A percentile compares a stretch with the other conserved stretches of the same genome.
Evolutionary conservation across 2,797 vertebrate species (phyloP).

Genomic region (Falco peregrinus): DNA sequence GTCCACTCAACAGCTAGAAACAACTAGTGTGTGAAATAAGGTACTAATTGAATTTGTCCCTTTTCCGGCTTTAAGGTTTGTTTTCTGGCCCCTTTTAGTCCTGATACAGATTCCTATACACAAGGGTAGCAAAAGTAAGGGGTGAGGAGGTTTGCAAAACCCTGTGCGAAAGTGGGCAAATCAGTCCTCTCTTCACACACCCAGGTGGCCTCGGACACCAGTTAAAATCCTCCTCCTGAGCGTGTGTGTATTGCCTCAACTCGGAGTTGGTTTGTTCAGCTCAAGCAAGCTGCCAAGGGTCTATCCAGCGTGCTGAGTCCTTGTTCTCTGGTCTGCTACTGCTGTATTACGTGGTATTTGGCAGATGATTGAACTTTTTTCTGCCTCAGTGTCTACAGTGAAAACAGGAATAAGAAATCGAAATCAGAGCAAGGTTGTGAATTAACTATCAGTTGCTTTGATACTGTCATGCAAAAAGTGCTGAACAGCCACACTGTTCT

Average conservation of each 20-base stretch:
- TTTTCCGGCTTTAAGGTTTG: background rate
- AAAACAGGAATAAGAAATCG: background rate
- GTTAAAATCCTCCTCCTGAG: background rate
- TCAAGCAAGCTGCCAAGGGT: background rate
- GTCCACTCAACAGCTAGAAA: background rate
- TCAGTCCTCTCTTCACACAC: fast-evolving
- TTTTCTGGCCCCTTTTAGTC: background rate
- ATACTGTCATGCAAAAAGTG: background rate
- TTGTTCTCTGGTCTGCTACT: background rate
- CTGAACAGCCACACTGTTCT: background rate
- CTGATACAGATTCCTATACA: background rate
- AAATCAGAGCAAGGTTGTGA: background rate
- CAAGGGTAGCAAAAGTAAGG: background rate
- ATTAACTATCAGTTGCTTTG: background rate
- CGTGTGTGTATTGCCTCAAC: background rate
- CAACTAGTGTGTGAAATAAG: background rate
- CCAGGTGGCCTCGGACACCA: fast-evolving
- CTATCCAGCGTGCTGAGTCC: background rate
- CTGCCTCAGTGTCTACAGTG: background rate
- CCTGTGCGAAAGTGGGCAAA: background rate
- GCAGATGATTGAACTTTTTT: background rate
- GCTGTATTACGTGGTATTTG: background rate
- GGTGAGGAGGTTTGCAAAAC: background rate
- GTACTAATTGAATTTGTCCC: background rate
- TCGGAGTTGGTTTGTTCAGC: background rate